Evolutionary conservation across 64 coral and sea anemone species (phyloP), one percentile per base, ranked within the genome.

Genomic region (Catalaphyllia jardinei): DNA sequence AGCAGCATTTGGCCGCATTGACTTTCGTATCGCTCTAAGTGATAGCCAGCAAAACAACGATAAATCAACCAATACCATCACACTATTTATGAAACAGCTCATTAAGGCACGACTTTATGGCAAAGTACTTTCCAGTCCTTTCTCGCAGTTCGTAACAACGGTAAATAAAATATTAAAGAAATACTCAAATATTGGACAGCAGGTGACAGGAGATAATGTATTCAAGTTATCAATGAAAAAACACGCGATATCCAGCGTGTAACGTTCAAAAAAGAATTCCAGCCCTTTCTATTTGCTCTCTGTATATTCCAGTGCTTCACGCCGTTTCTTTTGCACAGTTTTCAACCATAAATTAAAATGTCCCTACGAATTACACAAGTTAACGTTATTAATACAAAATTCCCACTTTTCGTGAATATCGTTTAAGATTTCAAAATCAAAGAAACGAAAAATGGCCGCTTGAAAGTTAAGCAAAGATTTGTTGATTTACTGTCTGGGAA

Each of bases 191-290:
- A 71, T 50, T 1, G 31, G 22, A 27, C 35, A 16, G 24, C 81
- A 85, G 81, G 81, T 85, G 80, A 51, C 28, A 14, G 65, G 31
- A 24, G 63, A 51, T 52, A 38, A 29, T 52, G 42, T 46, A 71
- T 51, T 60, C 13, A 52, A 51, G 8, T 85, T 24, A 18, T 84
- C 61, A 84, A 84, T 84, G 51, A 85, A 71, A 85, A 14, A 71
- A 52, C 20, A 60, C 39, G 17, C 35, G 38, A 17, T 17, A 22
- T 85, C 81, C n/a, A 71, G 19, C 29, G n/a, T 69, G 22, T 69
- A 25, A 25, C 10, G 54, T 12, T 16, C 54, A 13, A 57, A 1
- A 57, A 1, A 1, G 10, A 2, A 57, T 57, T 12, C 15, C 5
- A 8, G 42, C 42, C 54, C 54, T 57, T 57, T 15, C 54, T 1